Conservation (phyloP, 2,797 vertebrate genomes). For the Sebastolobus alascanus region DNA sequence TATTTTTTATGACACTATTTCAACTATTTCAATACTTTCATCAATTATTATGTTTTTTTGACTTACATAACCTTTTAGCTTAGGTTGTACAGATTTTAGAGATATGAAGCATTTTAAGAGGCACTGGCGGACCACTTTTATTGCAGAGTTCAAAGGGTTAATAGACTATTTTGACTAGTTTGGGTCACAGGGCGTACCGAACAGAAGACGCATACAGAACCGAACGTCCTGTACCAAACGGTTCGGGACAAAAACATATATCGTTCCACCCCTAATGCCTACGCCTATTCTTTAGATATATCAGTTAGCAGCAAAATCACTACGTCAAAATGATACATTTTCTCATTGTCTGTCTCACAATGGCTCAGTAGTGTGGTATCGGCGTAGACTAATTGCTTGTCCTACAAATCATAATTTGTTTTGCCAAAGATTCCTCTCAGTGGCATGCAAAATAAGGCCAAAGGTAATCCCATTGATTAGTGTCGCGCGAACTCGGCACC, state of each 20-base stretch:
- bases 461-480: conserved; percentile 80
- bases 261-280: background rate
- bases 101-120: too few relatives aligned
- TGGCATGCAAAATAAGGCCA: conserved; percentile 75
- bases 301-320: background rate
- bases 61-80: too few relatives aligned
- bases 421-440: conserved; percentile 60
- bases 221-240: background rate
- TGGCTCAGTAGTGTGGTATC: conserved; percentile 33
- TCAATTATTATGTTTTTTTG: too few relatives aligned
- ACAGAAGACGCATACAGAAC: too few relatives aligned
- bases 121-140: too few relatives aligned
- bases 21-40: too few relatives aligned
- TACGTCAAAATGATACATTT: conserved; percentile 28
- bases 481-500: conserved; percentile 74
- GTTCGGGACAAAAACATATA: background rate
- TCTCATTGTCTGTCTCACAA: background rate
- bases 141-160: too few relatives aligned
- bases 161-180: too few relatives aligned
- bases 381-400: conserved; percentile 66
- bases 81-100: too few relatives aligned
- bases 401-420: conserved; percentile 75
- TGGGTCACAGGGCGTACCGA: too few relatives aligned
- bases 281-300: background rate
- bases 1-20: too few relatives aligned